Evolutionary conservation across 2,888 invertebrate species (phyloP).

Genomic region (Branchipolynoe longqiensis): DNA sequence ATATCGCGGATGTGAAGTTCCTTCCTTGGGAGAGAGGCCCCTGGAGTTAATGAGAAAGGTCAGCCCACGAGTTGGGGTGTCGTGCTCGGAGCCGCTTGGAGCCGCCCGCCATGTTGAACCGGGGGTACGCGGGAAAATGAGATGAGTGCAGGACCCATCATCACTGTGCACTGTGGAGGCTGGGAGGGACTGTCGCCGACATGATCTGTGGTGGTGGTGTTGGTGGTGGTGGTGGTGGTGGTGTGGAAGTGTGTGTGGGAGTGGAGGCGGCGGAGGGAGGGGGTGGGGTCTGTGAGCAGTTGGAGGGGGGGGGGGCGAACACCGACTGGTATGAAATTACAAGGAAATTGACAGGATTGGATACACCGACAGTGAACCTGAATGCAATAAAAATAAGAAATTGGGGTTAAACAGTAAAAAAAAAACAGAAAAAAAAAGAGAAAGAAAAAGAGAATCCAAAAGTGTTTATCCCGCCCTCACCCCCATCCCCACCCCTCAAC

Average conservation of each 20-base stretch:
- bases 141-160: constrained; percentile 10
- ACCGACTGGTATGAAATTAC: not conserved
- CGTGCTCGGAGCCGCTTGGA: not conserved
- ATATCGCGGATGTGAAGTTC: constrained; percentile 6
- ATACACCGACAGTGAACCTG: not conserved
- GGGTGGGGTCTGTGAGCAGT: not conserved
- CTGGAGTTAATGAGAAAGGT: constrained; percentile 37
- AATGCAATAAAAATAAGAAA: not conserved
- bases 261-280: not conserved
- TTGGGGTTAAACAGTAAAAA: not conserved
- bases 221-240: too few species aligned
- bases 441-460: not conserved
- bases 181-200: not conserved
- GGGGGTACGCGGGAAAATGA: constrained; percentile 31
- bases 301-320: not conserved
- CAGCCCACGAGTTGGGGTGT: constrained; percentile 14
- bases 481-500: too few species aligned
- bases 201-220: too few species aligned
- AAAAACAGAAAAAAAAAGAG: not conserved
- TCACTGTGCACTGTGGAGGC: not conserved
- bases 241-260: not conserved
- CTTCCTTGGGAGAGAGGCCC: not conserved
- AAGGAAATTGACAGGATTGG: not conserved
- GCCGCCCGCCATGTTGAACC: not conserved
- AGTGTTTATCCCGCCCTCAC: too few species aligned